Evolutionary conservation across 2,888 invertebrate genomes (phyloP).

Genomic region (Platycnemis pennipes): DNA sequence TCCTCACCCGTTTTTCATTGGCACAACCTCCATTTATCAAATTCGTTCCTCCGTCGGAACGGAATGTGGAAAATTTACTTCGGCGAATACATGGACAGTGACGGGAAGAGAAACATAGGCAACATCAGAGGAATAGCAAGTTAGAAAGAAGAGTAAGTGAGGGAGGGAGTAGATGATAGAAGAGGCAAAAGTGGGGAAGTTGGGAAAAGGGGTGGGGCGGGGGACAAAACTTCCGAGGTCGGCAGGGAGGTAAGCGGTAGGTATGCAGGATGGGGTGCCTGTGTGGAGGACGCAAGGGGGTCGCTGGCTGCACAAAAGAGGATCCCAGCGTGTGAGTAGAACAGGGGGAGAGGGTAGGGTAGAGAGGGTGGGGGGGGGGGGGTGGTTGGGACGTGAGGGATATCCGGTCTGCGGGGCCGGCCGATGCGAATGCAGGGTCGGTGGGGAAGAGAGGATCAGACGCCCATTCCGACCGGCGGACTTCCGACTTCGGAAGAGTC

Average conservation of each 20-base stretch:
- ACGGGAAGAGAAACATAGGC: background rate
- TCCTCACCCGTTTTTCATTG: background rate
- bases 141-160: background rate
- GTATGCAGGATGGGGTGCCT: background rate
- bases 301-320: conserved; percentile 4
- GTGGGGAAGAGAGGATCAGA: conserved; percentile 1
- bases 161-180: background rate
- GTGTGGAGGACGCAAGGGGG: background rate
- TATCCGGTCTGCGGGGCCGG: conserved; percentile 37
- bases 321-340: background rate
- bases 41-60: background rate
- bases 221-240: background rate
- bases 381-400: background rate
- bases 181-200: background rate
- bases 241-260: background rate
- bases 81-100: background rate
- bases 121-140: background rate
- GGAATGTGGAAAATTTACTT: background rate
- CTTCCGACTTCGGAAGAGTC: conserved; percentile 45
- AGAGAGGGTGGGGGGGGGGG: background rate
- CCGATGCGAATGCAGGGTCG: background rate
- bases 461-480: background rate
- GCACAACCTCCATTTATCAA: background rate
- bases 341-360: too few relatives aligned
- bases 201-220: background rate